These are phyloP conservation scores for Actias luna DNA, from an alignment of 2,888 invertebrate genomes.

Conservation along the genomic window DNA sequence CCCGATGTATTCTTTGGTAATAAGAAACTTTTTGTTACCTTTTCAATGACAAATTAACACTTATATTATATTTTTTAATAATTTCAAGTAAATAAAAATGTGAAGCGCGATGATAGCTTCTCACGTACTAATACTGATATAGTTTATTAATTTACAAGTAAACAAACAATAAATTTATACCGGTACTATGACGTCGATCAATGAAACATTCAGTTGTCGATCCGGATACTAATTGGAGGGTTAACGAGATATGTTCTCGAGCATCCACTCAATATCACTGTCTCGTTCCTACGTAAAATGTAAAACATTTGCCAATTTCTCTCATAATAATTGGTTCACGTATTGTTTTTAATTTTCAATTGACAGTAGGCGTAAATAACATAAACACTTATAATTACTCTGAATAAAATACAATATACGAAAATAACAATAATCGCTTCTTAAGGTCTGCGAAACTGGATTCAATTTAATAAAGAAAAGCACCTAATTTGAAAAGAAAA, in stretches of 20 bases:
- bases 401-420: too few relatives aligned
- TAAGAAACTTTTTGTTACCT: too few relatives aligned
- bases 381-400: too few relatives aligned
- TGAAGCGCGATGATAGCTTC: background rate
- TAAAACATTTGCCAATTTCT: constrained; percentile 6
- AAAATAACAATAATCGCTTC: too few relatives aligned
- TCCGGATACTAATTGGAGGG: constrained; percentile 45
- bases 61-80: too few relatives aligned
- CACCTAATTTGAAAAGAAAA: too few relatives aligned
- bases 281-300: constrained; percentile 21
- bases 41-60: too few relatives aligned
- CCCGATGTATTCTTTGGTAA: too few relatives aligned
- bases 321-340: background rate
- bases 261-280: constrained; percentile 32
- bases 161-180: constrained; percentile 32
- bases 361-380: too few relatives aligned
- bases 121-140: background rate
- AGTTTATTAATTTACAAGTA: constrained; percentile 21
- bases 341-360: background rate
- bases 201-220: constrained; percentile 48
- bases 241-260: constrained; percentile 47
- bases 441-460: too few relatives aligned
- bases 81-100: too few relatives aligned
- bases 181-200: constrained; percentile 31
- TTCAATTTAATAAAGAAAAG: too few relatives aligned